Evolutionary conservation across 2,113 vertebrate genomes (phyloP), one percentile per base, ranked within the genome.

Genomic region (Alces alces): DNA sequence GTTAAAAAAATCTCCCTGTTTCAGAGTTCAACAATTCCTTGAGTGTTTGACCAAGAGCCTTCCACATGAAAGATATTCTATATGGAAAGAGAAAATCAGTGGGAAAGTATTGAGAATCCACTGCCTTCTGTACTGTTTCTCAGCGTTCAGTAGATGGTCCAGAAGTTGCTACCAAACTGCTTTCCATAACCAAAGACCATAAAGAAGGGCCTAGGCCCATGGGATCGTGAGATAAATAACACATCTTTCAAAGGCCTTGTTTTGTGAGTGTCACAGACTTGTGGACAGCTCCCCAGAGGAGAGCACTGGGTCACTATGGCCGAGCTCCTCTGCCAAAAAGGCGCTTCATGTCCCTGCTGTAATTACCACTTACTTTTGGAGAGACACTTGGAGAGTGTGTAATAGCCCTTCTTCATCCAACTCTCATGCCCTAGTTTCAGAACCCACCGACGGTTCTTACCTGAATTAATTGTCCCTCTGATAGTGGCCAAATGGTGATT

Each of bases 371-470:
- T 0, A 25, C 47, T 39, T 60, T 6, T 30, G 39, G 52, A 55
- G 15, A 52, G 45, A 28, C 2, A 9, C 2, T 54, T 21, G 1
- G 55, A 43, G 64, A 58, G 57, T 2, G 1, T 12, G 10, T 4
- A 7, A 28, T 27, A 66, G 9, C 13, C 57, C 45, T 58, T 60
- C 87, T 60, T 70, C 15, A 25, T 7, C 11, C 79, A 23, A 3
- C 19, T 12, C 12, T 1, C 27, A 12, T 3, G 21, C 14, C 36
- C 39, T 17, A 0, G 9, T 7, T 17, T 61, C 23, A 19, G 45
- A 23, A 3, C 13, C 28, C 47, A 1, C 2, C 11, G 39, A 57
- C 4, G 6, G 45, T 12, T 89, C 36, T 52, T 12, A 30, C 57
- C n/a, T 33, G 60, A n/a, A 39, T 58, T 52, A 27, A 6, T 64